Evolutionary conservation across 2,113 vertebrate genomes (phyloP).

Genomic region (Eira barbara): DNA sequence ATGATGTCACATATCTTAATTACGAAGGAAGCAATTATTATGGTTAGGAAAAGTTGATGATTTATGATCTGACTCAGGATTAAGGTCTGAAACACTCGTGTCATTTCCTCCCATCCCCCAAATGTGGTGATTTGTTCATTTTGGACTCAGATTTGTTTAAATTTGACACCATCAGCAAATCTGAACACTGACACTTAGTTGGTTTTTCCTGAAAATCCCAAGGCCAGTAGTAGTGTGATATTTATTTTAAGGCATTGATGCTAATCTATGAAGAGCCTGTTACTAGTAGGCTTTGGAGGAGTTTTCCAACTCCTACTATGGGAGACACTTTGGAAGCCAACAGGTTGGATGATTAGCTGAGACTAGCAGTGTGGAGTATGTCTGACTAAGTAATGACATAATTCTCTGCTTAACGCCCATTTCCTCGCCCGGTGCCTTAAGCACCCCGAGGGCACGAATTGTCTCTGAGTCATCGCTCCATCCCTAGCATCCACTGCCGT

Average conservation of each 20-base stretch:
- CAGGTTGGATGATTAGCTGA: background rate
- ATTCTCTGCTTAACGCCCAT: background rate
- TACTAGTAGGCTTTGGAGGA: background rate
- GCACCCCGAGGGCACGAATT: background rate
- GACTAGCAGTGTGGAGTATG: background rate
- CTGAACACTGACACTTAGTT: background rate
- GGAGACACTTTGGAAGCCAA: background rate
- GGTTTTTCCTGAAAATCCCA: slow-evolving; percentile 25
- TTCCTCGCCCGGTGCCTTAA: background rate
- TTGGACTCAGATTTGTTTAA: slow-evolving; percentile 38
- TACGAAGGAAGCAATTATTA: slow-evolving; percentile 22
- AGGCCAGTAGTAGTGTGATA: background rate
- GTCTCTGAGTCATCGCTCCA: background rate
- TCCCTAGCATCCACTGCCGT: background rate
- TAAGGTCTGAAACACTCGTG: background rate
- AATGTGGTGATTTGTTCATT: background rate
- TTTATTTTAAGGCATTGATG: slow-evolving; percentile 12
- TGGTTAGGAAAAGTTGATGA: slow-evolving; percentile 35
- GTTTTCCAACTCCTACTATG: background rate
- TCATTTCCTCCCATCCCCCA: background rate
- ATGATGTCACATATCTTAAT: slow-evolving; percentile 39
- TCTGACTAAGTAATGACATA: background rate
- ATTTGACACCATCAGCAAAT: background rate
- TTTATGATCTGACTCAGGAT: slow-evolving; percentile 34
- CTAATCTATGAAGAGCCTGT: background rate